These are phyloP conservation scores for Seira ritae DNA, from an alignment of 2,888 invertebrate species.

Conservation along the genomic window DNA sequence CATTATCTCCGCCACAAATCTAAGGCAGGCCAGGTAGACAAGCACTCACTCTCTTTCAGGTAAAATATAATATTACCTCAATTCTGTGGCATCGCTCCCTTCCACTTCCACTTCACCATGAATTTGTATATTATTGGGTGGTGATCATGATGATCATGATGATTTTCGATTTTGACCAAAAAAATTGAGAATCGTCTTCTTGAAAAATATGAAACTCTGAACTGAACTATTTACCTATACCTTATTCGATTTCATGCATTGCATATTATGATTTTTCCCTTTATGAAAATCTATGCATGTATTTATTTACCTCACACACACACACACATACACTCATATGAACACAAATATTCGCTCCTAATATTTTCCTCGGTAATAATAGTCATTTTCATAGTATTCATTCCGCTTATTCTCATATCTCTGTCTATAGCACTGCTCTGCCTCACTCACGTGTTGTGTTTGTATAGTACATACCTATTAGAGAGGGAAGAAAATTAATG, in stretches of 20 bases:
- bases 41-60: slow-evolving; percentile 27
- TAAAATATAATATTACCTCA: slow-evolving; percentile 30
- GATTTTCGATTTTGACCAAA: slow-evolving; percentile 57
- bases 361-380: slow-evolving; percentile 49
- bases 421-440: slow-evolving; percentile 17
- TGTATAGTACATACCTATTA: no score
- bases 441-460: slow-evolving; percentile 43
- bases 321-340: background rate
- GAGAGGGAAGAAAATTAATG: slow-evolving; percentile 58
- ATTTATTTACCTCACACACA: slow-evolving; percentile 30
- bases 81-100: slow-evolving; percentile 29
- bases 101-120: no score
- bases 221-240: no score
- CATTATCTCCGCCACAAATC: slow-evolving; percentile 62
- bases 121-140: slow-evolving; percentile 15
- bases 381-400: slow-evolving; percentile 30
- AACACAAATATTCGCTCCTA: slow-evolving; percentile 29
- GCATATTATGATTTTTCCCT: slow-evolving; percentile 40
- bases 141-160: slow-evolving; percentile 39
- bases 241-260: slow-evolving; percentile 52
- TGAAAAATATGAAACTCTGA: background rate
- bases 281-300: background rate
- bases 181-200: background rate
- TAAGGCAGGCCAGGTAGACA: slow-evolving; percentile 22
- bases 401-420: slow-evolving; percentile 22